phyloP scores from a whole-genome alignment of 1,140 invertebrate genomes.

The Diachasmimorpha longicaudata region DNA sequence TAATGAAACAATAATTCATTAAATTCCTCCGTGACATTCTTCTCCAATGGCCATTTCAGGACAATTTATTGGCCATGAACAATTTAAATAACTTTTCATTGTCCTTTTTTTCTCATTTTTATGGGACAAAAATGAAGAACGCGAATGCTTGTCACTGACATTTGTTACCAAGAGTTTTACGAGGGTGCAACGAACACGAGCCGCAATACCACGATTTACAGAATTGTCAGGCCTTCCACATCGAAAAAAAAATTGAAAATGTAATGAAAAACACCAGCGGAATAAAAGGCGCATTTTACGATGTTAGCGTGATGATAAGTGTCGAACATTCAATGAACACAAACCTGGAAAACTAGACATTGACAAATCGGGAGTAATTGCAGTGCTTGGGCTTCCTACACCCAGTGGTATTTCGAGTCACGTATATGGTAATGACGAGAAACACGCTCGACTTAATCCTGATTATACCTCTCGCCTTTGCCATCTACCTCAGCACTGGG shows the following conservation, averaged over 20 bases:
- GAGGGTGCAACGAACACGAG: no score
- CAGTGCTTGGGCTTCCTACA: conserved; percentile 11
- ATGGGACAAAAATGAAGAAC: no score
- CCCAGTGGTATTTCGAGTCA: conserved; percentile 22
- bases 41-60: background rate
- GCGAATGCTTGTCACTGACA: no score
- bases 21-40: background rate
- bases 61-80: background rate
- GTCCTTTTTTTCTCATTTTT: no score
- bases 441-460: conserved; percentile 25
- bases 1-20: background rate
- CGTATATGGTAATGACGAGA: conserved; percentile 23
- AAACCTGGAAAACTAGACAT: conserved; percentile 17
- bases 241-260: background rate
- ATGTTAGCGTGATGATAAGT: conserved; percentile 12
- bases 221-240: no score
- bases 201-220: no score
- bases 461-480: conserved; percentile 26
- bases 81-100: background rate
- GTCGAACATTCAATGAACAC: conserved; percentile 19
- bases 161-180: background rate
- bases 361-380: conserved; percentile 26
- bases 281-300: background rate
- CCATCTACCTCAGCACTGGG: background rate
- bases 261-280: background rate